Conservation (phyloP, 2,888 invertebrate species). For the Amphimallon solstitiale region DNA sequence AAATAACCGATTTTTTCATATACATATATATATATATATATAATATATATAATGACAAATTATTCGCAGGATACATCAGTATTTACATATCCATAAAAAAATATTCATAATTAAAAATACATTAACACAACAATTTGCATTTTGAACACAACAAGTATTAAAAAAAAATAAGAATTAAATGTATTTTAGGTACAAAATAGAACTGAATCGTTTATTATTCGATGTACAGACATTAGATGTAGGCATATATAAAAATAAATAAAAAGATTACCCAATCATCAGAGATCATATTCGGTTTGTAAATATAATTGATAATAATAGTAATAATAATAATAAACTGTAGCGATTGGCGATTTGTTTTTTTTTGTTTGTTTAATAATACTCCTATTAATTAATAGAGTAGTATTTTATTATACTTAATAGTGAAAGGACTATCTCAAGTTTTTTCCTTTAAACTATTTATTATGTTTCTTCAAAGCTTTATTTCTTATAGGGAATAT, state of each 20-base stretch:
- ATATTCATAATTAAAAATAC: constrained; percentile 17
- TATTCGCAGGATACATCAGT: constrained; percentile 61
- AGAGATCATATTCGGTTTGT: constrained; percentile 45
- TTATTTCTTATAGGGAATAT: constrained; percentile 41
- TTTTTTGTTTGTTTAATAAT: constrained; percentile 14
- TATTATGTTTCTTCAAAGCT: constrained; percentile 40
- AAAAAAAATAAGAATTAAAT: constrained; percentile 41
- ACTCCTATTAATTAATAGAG: constrained; percentile 25
- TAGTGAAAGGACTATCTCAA: constrained; percentile 42
- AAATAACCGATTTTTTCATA: constrained; percentile 55
- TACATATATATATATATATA: too few species aligned
- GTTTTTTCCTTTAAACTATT: constrained; percentile 39
- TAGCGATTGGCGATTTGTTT: constrained; percentile 35
- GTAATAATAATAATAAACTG: constrained; percentile 29
- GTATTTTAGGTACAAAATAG: constrained; percentile 48
- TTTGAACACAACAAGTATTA: constrained; percentile 64
- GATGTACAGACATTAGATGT: constrained; percentile 19
- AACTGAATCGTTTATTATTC: constrained; percentile 38
- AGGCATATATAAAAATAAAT: constrained; percentile 28
- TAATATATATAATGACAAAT: too few species aligned
- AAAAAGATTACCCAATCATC: constrained; percentile 41
- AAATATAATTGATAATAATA: constrained; percentile 21
- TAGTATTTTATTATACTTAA: constrained; percentile 33
- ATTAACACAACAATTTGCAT: constrained; percentile 63
- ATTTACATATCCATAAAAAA: constrained; percentile 63